Base-by-base conservation (phyloP, 2,113 vertebrate species). In the Cryptomyrus ogoouensis region DNA sequence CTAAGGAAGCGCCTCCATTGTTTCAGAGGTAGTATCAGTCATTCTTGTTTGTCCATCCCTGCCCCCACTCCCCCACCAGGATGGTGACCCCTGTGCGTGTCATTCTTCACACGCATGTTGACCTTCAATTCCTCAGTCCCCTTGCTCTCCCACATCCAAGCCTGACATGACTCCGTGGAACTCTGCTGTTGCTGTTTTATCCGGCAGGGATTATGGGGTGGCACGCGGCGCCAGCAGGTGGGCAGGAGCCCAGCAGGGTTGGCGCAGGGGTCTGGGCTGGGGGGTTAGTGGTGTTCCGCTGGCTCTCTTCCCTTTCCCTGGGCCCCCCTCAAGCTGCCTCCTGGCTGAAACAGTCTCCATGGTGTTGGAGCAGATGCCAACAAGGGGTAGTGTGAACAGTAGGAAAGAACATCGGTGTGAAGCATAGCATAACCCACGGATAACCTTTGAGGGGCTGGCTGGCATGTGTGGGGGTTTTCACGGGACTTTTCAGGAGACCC, bases 221-320 rank as follows among this genome's bases (percentile, higher is more conserved):
- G 89, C 89, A 89, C 53, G 80, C 24, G 42, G 15, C 17, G 39
- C 89, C 52, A 84, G 89, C 80, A 89, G 89, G 77, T 89, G 89
- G 89, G 49, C 50, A 89, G 77, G 24, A 83, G 83, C 77, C 35
- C 49, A 83, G 83, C 13, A 39, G 83, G 10, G 24, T 84, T 84
- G 44, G 44, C 7, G 8, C 7, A 42, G 39, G 39, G 39, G 19
- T 46, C 39, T 24, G 83, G 17, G 39, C 46, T 19, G 83, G 83
- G 42, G 83, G 17, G 83, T 44, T 12, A 44, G 7, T 47, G 21
- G 39, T 10, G 83, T 80, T 80, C 74, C 17, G 7, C 74, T 42
- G 35, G 74, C 35, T 80, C 35, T 42, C 13, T 17, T 35, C 35
- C n/a, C 74, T 31, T 80, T 42, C 15, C 5, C 35, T 42, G 70